Evolutionary conservation across 2,888 invertebrate species (phyloP).

Genomic region (Rhodophaea formosa): DNA sequence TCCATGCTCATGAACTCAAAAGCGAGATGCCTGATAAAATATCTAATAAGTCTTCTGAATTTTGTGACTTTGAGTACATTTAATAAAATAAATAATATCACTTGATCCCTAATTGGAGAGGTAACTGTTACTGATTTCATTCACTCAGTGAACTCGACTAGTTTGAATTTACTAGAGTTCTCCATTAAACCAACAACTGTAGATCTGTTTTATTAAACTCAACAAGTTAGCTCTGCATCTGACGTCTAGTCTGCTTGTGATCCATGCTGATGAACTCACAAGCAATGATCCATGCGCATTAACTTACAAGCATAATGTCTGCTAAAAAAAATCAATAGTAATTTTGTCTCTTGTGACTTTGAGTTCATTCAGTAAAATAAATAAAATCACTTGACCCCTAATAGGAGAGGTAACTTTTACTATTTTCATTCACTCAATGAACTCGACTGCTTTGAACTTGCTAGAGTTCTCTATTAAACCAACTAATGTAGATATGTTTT

Average conservation of each 20-base stretch:
- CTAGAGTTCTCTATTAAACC: background rate
- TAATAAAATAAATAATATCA: too few species aligned
- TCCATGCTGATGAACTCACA: background rate
- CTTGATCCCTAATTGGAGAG: too few species aligned
- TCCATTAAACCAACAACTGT: background rate
- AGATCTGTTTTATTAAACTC: background rate
- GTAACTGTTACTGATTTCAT: background rate
- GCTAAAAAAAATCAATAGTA: too few species aligned
- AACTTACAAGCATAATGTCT: too few species aligned
- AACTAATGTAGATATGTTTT: background rate
- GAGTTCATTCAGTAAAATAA: too few species aligned
- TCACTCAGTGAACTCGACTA: background rate
- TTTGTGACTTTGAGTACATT: too few species aligned
- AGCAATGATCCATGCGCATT: too few species aligned
- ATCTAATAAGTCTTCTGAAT: background rate
- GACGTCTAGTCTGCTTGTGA: too few species aligned
- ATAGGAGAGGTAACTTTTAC: background rate
- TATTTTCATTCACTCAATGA: background rate
- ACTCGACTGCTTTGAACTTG: background rate
- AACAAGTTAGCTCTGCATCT: too few species aligned
- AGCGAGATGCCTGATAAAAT: background rate
- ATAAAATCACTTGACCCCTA: too few species aligned
- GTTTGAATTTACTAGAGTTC: background rate
- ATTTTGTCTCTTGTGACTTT: too few species aligned
- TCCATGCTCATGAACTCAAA: background rate